Evolutionary conservation across 1,140 invertebrate species (phyloP).

Genomic region (Aleiodes sp.): DNA sequence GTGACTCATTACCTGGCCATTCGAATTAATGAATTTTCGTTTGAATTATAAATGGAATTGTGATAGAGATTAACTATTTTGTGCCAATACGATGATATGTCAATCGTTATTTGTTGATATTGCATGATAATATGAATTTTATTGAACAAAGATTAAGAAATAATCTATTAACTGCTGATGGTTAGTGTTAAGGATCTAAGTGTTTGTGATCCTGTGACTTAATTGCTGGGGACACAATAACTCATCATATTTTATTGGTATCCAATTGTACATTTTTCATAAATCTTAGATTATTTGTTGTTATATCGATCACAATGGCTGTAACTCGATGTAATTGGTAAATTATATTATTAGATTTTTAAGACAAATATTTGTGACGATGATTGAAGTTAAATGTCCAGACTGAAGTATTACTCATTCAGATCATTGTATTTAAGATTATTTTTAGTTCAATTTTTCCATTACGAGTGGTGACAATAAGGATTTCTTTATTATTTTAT

Average conservation of each 20-base stretch:
- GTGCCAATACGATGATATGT: background rate
- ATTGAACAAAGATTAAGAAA: slow-evolving; percentile 20
- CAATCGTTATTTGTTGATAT: background rate
- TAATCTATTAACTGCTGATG: slow-evolving; percentile 23
- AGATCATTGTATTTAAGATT: background rate
- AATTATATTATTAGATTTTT: background rate
- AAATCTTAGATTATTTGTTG: too few relatives aligned
- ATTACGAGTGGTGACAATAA: slow-evolving; percentile 17
- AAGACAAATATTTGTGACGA: background rate
- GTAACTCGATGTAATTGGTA: background rate
- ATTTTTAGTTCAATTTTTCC: background rate
- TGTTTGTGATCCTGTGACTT: slow-evolving; percentile 11
- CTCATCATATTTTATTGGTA: background rate
- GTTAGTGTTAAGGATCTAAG: slow-evolving; percentile 2
- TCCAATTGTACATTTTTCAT: background rate
- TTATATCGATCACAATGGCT: slow-evolving; percentile 12
- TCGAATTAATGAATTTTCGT: too few relatives aligned
- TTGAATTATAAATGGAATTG: background rate
- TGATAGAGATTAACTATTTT: background rate
- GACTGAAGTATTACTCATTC: slow-evolving; percentile 9
- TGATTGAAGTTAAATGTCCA: slow-evolving; percentile 14
- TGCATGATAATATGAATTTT: background rate
- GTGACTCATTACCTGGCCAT: background rate
- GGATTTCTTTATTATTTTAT: background rate
- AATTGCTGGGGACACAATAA: slow-evolving; percentile 5